A percentile compares a stretch with the other conserved stretches of the same genome.
Evolutionary conservation across 1,140 invertebrate genomes (phyloP).

Genomic region (Neodiprion pinetum): DNA sequence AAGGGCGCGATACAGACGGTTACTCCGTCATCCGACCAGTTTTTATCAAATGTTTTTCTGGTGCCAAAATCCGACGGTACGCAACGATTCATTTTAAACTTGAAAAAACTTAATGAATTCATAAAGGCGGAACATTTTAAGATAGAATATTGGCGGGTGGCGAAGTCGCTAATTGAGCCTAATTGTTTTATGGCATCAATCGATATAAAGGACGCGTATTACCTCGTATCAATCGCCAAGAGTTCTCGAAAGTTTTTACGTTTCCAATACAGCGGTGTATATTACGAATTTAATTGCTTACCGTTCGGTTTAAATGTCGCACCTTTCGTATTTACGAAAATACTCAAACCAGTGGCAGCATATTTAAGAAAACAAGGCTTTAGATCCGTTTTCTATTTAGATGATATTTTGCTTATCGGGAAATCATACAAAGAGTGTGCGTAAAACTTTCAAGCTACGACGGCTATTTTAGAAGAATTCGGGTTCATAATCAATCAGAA

Average conservation of each 20-base stretch:
- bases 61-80: conserved; percentile 14
- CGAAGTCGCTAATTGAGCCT: conserved; percentile 10
- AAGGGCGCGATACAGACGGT: neutral
- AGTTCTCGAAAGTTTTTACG: conserved; percentile 17
- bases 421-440: neutral
- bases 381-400: conserved; percentile 19
- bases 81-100: conserved; percentile 30
- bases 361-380: conserved; percentile 12
- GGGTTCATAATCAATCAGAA: conserved; percentile 18
- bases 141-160: conserved; percentile 24
- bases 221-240: conserved; percentile 12
- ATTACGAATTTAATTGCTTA: conserved; percentile 26
- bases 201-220: conserved; percentile 26
- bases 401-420: conserved; percentile 21
- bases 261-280: conserved; percentile 14
- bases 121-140: conserved; percentile 24
- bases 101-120: conserved; percentile 27
- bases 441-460: conserved; percentile 7
- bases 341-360: conserved; percentile 30
- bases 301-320: conserved; percentile 30
- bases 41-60: conserved; percentile 23
- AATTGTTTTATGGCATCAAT: conserved; percentile 18
- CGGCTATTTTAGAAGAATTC: conserved; percentile 3
- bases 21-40: conserved; percentile 5
- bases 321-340: conserved; percentile 35